These are phyloP conservation scores for Rhagonycha fulva DNA, from an alignment of 2,888 invertebrate species.

Conservation along the genomic window DNA sequence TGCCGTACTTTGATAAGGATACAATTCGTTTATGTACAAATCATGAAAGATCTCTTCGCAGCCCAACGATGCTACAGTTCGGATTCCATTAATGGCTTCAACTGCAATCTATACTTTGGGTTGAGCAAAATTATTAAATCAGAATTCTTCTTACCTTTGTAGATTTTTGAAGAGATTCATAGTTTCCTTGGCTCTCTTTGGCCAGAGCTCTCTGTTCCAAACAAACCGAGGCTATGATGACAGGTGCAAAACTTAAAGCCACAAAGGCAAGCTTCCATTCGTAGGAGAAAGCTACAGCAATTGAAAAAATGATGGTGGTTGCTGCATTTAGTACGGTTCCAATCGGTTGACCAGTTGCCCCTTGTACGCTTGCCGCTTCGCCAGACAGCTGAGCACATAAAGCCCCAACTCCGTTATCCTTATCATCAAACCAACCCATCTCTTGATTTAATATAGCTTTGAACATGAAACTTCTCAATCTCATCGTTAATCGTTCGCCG, in stretches of 20 bases:
- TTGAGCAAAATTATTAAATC: conserved; percentile 70
- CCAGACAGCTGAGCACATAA: conserved; percentile 75
- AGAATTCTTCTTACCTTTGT: conserved; percentile 68
- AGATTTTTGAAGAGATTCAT: conserved; percentile 52
- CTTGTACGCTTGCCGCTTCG: conserved; percentile 79
- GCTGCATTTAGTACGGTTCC: conserved; percentile 76
- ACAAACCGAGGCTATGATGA: conserved; percentile 69
- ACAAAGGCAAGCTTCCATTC: conserved; percentile 78
- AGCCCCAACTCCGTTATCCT: conserved; percentile 46
- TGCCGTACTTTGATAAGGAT: conserved; percentile 63
- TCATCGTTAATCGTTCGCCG: conserved; percentile 77
- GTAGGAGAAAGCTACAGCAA: conserved; percentile 70
- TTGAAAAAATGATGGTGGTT: conserved; percentile 68
- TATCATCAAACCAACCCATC: conserved; percentile 75
- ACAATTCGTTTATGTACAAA: conserved; percentile 64
- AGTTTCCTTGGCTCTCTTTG: conserved; percentile 68
- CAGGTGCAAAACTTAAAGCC: conserved; percentile 72
- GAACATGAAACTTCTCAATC: conserved; percentile 70
- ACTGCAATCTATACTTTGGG: conserved; percentile 74
- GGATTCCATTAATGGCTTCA: conserved; percentile 75
- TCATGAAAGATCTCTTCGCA: conserved; percentile 69
- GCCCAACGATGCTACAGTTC: conserved; percentile 71
- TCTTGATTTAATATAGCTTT: conserved; percentile 72
- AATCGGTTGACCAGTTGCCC: conserved; percentile 80
- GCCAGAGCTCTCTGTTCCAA: conserved; percentile 69